Evolutionary conservation across 2,888 invertebrate species (phyloP).

Genomic region (Mystacides longicornis): DNA sequence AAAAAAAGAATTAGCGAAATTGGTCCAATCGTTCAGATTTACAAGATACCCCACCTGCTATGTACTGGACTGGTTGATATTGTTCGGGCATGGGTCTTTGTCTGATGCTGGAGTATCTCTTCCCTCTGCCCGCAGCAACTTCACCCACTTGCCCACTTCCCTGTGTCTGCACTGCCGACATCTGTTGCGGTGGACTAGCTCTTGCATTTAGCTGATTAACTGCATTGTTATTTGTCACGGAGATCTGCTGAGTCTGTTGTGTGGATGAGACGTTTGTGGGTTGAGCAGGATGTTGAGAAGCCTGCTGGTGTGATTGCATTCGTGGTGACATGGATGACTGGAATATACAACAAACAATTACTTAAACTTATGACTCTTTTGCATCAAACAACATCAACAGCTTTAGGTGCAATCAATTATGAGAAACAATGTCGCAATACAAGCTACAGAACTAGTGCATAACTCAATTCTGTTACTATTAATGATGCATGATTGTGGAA

Average conservation of each 20-base stretch:
- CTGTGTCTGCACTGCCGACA: neutral
- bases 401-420: no score
- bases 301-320: conserved; percentile 6
- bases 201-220: neutral
- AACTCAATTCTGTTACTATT: no score
- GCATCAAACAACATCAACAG: no score
- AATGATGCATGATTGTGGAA: no score
- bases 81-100: conserved; percentile 54
- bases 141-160: neutral
- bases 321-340: conserved; percentile 19
- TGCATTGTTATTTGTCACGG: neutral
- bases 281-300: neutral
- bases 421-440: no score
- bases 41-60: conserved; percentile 7
- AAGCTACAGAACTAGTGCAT: no score
- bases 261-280: neutral
- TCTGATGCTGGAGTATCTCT: conserved; percentile 51
- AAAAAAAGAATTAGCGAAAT: no score
- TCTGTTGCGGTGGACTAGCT: neutral
- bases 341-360: no score
- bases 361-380: neutral
- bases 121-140: conserved; percentile 28
- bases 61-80: conserved; percentile 29
- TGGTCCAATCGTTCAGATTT: no score
- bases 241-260: neutral